phyloP scores from a whole-genome alignment of 2,888 invertebrate species.

The Cryptocephalus moraei region DNA sequence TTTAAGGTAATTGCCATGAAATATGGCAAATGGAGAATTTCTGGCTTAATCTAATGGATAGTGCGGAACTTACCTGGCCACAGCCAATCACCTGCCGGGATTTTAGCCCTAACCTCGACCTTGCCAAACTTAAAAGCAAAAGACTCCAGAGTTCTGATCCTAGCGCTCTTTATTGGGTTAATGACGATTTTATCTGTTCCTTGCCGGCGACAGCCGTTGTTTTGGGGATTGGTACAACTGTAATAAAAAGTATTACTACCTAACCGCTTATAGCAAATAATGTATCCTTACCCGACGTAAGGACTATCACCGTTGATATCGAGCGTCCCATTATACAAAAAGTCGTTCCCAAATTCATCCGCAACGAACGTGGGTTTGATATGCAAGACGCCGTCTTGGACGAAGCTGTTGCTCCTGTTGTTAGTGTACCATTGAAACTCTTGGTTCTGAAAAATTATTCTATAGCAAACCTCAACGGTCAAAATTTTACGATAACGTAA shows the following conservation, averaged over 20 bases:
- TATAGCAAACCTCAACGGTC: background rate
- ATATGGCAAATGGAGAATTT: too few relatives aligned
- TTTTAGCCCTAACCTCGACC: constrained; percentile 53
- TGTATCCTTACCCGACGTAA: constrained; percentile 43
- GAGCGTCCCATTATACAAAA: constrained; percentile 43
- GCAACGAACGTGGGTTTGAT: constrained; percentile 51
- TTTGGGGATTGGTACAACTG: constrained; percentile 45
- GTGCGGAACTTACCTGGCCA: constrained; percentile 41
- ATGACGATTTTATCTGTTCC: constrained; percentile 44
- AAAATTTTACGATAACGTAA: background rate
- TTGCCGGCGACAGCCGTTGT: constrained; percentile 47
- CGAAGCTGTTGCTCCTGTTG: constrained; percentile 55
- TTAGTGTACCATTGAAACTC: constrained; percentile 30
- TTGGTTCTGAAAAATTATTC: background rate
- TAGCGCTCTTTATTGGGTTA: constrained; percentile 58
- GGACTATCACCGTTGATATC: constrained; percentile 51
- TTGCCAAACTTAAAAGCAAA: constrained; percentile 57
- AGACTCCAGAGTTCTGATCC: constrained; percentile 49
- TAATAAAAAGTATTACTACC: too few relatives aligned
- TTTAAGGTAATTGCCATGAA: too few relatives aligned
- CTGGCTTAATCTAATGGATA: too few relatives aligned
- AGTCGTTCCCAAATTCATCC: constrained; percentile 44
- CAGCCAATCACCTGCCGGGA: constrained; percentile 63
- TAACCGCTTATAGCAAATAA: too few relatives aligned
- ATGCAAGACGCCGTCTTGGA: constrained; percentile 45